Base-by-base conservation (phyloP, 2,113 vertebrate species). In the Vombatus ursinus region DNA sequence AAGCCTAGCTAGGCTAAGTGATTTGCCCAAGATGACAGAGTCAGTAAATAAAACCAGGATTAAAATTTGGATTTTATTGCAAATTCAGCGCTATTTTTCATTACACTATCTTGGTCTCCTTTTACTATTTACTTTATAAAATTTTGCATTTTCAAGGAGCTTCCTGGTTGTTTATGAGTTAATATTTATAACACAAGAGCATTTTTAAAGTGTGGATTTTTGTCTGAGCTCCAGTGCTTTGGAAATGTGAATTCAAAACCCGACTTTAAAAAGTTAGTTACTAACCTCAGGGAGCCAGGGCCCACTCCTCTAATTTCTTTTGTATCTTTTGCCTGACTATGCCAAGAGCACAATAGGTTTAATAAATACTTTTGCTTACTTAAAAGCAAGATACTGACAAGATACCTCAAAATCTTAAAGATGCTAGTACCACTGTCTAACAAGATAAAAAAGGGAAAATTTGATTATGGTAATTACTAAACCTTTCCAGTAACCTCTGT, bases 401-500 rank as follows among this genome's bases (percentile, higher is more conserved):
- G 54, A 57, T 94, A 94, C 90, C 90, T 94, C 52, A 26, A 7
- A 57, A 54, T 89, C 16, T 53, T 2, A 1, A 92, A 94, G 48
- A 92, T n/a, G 57, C 22, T 92, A 91, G 90, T 16, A 94, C 47
- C 94, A 91, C 5, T 68, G 48, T 84, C n/a, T 23, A 44, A 77
- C 16, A 77, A 44, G 37, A 93, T 16, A 48, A 92, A 94, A 50
- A 50, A 37, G 4, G 28, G 28, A 7, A 3, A n/a, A n/a, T 44
- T 23, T 84, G n/a, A 84, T 44, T 44, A 44, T 50, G 4, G 19
- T 94, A 94, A 61, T 47, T 91, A 57, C 53, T 25, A 12, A 92
- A 89, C 31, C 61, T 95, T 90, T 51, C 95, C 77, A 95, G 44
- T 94, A 93, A 91, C 31, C 3, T 96, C 31, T 94, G 90, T 5